Evolutionary conservation across 1,140 invertebrate species (phyloP).

Genomic region (Cyclina sinensis): DNA sequence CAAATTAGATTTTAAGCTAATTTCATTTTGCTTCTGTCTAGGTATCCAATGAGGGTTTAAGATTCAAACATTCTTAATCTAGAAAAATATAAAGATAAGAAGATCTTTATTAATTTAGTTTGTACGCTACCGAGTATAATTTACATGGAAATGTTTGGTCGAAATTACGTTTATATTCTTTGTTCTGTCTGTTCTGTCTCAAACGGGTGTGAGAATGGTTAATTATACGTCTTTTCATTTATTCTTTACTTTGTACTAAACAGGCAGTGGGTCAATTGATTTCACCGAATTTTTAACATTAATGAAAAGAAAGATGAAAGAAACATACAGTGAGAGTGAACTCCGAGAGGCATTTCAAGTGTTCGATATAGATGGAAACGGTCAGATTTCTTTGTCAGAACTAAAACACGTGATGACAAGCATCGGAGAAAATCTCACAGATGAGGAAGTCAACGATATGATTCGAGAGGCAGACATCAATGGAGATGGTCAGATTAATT

Average conservation of each 20-base stretch:
- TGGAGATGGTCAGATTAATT: constrained; percentile 89
- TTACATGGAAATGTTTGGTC: too few relatives aligned
- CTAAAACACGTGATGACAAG: constrained; percentile 94
- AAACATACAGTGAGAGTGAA: constrained; percentile 99
- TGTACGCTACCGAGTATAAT: too few relatives aligned
- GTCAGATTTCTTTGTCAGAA: constrained; percentile 88
- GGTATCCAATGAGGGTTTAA: too few relatives aligned
- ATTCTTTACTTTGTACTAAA: too few relatives aligned
- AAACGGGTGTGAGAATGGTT: neutral
- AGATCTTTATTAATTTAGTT: too few relatives aligned
- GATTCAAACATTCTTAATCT: too few relatives aligned
- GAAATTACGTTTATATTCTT: neutral
- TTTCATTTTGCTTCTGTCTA: too few relatives aligned
- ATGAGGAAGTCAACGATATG: constrained; percentile 97
- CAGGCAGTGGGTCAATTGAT: constrained; percentile 97
- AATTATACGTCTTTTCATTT: neutral
- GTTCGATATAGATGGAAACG: constrained; percentile 99
- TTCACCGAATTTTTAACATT: constrained; percentile 94
- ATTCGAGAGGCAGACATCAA: constrained; percentile 96
- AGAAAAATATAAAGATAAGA: too few relatives aligned
- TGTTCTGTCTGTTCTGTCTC: neutral
- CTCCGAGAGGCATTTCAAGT: constrained; percentile 97
- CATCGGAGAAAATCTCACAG: constrained; percentile 95
- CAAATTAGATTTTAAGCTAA: too few relatives aligned
- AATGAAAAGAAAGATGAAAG: constrained; percentile 99